Evolutionary conservation across 2,797 vertebrate genomes (phyloP), one percentile per base, ranked within the genome.

Genomic region (Mareca penelope): DNA sequence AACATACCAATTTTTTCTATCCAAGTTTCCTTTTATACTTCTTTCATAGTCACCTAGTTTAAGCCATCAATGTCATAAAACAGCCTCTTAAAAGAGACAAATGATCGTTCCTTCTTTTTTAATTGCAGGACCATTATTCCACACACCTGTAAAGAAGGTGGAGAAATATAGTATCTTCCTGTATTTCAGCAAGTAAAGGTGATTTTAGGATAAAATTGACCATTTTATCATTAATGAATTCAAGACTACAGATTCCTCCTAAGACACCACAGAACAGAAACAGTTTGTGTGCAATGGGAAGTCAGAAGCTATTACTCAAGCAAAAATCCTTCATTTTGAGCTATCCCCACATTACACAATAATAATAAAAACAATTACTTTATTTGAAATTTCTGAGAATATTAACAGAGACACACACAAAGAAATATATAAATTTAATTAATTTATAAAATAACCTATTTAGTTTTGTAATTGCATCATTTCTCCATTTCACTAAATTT

Each of bases 211-310:
- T 22, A 55, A 75, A 85, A 56, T 7, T 13, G 22, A 5, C 28
- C 28, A 33, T 57, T 85, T 88, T 40, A 64, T 17, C 13, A 39
- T 42, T 70, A 63, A 12, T 21, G 35, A 68, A 88, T 77, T 77
- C 22, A 17, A 31, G 48, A 61, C 2, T 48, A 64, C 12, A 2
- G 31, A 4, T 89, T 89, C 11, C 5, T 89, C 29, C 77, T 44
- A 55, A 85, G 6, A 28, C 13, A 64, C 5, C 7, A 23, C 3
- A 44, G 22, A 88, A 53, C 7, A 42, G 3, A 82, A 82, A 79
- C 4, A 0, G 1, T 11, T 33, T 50, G 11, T 48, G 24, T 71
- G 10, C 8, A 88, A 4, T 12, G 8, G 5, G 11, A 78, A 64
- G 10, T 8, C 15, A 85, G 63, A 91, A 91, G 10, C 0, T 64